Conservation (phyloP, 2,797 vertebrate species). For the Diglossa cyanea region DNA sequence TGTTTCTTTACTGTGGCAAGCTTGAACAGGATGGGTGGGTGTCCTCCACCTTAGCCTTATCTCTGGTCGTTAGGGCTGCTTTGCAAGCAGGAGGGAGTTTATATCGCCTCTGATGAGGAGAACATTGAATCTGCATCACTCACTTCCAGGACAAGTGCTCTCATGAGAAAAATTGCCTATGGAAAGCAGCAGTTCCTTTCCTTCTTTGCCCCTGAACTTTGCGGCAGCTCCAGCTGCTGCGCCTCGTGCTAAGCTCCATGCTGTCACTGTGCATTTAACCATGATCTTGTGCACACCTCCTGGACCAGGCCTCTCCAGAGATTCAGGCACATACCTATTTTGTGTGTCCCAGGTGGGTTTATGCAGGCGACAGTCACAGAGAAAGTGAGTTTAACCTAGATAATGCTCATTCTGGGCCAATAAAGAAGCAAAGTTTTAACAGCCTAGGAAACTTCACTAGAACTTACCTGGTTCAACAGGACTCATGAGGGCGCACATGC, state of each 20-base stretch:
- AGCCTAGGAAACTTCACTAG: background rate
- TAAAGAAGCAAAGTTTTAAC: background rate
- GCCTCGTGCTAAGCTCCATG: background rate
- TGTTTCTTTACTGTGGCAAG: conserved; percentile 25
- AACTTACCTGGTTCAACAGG: background rate
- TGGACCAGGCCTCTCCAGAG: conserved; percentile 3
- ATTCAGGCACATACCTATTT: background rate
- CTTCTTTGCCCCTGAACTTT: background rate
- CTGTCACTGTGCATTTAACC: conserved; percentile 38
- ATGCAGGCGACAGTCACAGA: background rate
- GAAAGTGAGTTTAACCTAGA: conserved; percentile 38
- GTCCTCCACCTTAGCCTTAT: conserved; percentile 51
- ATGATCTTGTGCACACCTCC: conserved; percentile 10
- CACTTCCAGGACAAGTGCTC: conserved; percentile 13
- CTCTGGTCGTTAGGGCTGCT: background rate
- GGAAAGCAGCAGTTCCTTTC: background rate
- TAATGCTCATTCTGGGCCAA: background rate
- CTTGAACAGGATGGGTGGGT: conserved; percentile 39
- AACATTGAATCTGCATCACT: background rate
- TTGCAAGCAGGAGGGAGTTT: conserved; percentile 4
- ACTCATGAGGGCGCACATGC: accelerated
- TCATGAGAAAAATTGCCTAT: conserved; percentile 23
- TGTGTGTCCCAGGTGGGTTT: background rate
- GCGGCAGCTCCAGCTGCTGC: background rate
- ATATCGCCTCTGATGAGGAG: background rate